Percentiles rank a stretch among this genome's conserved stretches.
Conservation (phyloP, 2,113 vertebrate genomes). For the Rattus norvegicus region DNA sequence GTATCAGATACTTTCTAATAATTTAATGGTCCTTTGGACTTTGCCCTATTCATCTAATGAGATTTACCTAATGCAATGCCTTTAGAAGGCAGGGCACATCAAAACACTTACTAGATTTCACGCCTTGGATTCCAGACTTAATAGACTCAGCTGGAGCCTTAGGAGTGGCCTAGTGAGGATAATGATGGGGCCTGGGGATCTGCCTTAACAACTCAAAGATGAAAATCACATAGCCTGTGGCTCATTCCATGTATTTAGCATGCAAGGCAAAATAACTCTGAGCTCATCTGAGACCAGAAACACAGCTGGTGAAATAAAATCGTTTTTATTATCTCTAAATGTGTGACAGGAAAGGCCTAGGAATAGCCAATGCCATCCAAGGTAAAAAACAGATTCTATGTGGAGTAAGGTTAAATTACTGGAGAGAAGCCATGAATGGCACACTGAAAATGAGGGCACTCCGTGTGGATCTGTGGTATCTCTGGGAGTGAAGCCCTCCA, state of each 20-base stretch:
- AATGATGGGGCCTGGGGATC: neutral
- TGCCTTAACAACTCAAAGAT: neutral
- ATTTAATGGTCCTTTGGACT: neutral
- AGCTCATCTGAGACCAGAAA: slow-evolving; percentile 3
- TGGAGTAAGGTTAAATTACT: slow-evolving; percentile 27
- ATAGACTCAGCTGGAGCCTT: neutral
- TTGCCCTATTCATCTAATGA: neutral
- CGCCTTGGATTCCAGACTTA: neutral
- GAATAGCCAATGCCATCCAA: neutral
- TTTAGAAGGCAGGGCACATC: neutral
- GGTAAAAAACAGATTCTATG: neutral
- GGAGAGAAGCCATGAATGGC: neutral
- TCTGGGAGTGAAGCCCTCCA: neutral
- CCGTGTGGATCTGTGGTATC: neutral
- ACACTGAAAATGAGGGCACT: neutral
- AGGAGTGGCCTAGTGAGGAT: neutral
- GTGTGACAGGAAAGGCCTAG: neutral
- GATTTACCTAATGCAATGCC: neutral
- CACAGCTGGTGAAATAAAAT: neutral
- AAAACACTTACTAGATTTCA: neutral
- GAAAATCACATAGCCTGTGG: neutral
- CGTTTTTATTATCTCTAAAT: slow-evolving; percentile 40
- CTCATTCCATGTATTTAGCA: neutral
- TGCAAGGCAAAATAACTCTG: neutral
- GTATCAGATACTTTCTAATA: neutral